These are phyloP conservation scores for Gymnoscelis rufifasciata DNA, from an alignment of 2,888 invertebrate genomes.

Conservation along the genomic window DNA sequence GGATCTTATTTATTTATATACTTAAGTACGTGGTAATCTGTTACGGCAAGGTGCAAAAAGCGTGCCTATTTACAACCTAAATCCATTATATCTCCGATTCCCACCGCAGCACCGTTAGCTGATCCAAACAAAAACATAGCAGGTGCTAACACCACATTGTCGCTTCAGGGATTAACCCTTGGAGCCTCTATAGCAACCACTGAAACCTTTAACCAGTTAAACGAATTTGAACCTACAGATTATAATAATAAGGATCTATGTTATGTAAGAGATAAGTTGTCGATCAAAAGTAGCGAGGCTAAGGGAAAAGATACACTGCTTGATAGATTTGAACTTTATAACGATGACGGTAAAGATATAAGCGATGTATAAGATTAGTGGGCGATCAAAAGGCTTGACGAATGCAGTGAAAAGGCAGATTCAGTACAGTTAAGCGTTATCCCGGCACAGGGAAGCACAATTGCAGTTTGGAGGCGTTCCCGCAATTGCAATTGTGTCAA, in stretches of 20 bases:
- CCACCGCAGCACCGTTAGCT: constrained; percentile 24
- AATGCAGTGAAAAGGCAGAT: constrained; percentile 25
- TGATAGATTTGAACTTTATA: constrained; percentile 14
- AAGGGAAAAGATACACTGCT: no score
- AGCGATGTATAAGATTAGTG: background rate
- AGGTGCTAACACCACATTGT: constrained; percentile 33
- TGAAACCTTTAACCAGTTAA: background rate
- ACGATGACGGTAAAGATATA: constrained; percentile 1
- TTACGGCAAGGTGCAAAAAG: constrained; percentile 10
- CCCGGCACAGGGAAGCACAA: constrained; percentile 25
- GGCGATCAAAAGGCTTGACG: constrained; percentile 26
- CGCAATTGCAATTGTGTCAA: constrained; percentile 51
- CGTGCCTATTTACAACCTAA: constrained; percentile 6
- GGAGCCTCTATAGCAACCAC: constrained; percentile 16
- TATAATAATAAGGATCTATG: constrained; percentile 3
- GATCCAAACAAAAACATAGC: constrained; percentile 27
- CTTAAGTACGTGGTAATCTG: no score
- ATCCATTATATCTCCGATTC: constrained; percentile 9
- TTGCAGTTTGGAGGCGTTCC: constrained; percentile 49
- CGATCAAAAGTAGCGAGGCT: constrained; percentile 23
- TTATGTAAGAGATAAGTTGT: constrained; percentile 1
- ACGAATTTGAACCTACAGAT: constrained; percentile 10
- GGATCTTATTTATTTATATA: no score
- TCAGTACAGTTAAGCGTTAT: constrained; percentile 28
- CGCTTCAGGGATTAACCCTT: constrained; percentile 28